A percentile compares a stretch with the other conserved stretches of the same genome.
Conservation (phyloP, 2,888 invertebrate genomes). For the Platycheirus rosarum region DNA sequence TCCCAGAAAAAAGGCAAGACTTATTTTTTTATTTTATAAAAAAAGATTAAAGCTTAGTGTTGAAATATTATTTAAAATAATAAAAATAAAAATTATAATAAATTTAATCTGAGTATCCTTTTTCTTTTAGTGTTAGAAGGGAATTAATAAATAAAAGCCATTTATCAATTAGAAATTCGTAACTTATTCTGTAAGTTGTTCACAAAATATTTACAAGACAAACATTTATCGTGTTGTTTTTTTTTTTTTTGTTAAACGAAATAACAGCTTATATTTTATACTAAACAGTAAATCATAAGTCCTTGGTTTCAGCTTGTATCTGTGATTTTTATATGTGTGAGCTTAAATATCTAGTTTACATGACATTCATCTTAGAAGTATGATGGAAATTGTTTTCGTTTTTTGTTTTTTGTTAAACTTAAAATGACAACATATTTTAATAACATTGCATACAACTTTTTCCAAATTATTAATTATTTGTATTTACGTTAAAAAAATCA, state of each 20-base stretch:
- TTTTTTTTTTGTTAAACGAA: too few relatives aligned
- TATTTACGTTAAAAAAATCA: background rate
- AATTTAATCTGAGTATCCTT: constrained; percentile 35
- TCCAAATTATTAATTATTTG: background rate
- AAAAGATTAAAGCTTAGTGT: background rate
- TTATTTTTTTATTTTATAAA: background rate
- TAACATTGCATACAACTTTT: constrained; percentile 31
- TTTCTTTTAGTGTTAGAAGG: background rate
- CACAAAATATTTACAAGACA: constrained; percentile 65
- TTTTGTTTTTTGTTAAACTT: background rate
- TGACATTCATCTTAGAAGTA: constrained; percentile 48
- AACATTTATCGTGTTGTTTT: constrained; percentile 25
- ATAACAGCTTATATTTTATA: constrained; percentile 40
- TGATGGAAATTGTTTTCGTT: constrained; percentile 36
- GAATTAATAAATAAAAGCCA: constrained; percentile 42
- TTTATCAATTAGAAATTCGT: constrained; percentile 37
- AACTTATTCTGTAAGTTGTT: constrained; percentile 8
- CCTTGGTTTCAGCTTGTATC: constrained; percentile 60
- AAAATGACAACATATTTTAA: constrained; percentile 1
- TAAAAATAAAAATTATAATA: background rate
- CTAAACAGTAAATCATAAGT: constrained; percentile 64
- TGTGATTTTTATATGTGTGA: constrained; percentile 6
- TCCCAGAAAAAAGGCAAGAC: background rate
- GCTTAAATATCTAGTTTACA: constrained; percentile 45
- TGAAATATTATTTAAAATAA: constrained; percentile 15